A percentile compares a stretch with the other conserved stretches of the same genome.
Conservation (phyloP, 2,888 invertebrate species). For the Melanargia galathea region DNA sequence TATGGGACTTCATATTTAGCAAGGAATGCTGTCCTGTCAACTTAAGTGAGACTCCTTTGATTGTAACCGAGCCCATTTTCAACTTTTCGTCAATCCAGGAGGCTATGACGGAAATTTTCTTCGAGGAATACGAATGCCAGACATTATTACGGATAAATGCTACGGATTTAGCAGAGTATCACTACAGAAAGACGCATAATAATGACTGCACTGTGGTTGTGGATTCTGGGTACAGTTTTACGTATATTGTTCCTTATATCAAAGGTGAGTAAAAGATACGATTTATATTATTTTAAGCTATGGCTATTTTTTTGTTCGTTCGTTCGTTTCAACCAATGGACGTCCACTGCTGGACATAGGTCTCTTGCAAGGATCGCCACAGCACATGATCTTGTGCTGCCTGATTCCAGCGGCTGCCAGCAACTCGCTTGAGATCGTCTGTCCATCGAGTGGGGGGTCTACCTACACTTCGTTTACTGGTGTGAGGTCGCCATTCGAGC, state of each 20-base stretch:
- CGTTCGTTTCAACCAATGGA: too few species aligned
- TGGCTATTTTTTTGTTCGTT: too few species aligned
- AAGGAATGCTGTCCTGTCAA: constrained; percentile 91
- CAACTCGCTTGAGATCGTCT: too few species aligned
- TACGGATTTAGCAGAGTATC: constrained; percentile 89
- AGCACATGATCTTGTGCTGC: too few species aligned
- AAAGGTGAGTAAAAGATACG: constrained; percentile 73
- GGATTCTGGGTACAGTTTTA: constrained; percentile 97
- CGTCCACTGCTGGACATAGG: too few species aligned
- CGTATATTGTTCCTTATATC: constrained; percentile 96
- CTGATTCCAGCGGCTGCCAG: too few species aligned
- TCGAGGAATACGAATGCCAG: constrained; percentile 97
- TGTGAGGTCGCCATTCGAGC: too few species aligned
- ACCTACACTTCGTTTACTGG: too few species aligned
- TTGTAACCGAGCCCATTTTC: constrained; percentile 96
- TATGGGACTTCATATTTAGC: constrained; percentile 98
- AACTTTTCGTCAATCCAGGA: constrained; percentile 97
- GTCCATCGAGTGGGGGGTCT: too few species aligned
- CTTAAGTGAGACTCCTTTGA: constrained; percentile 88
- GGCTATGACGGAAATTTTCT: constrained; percentile 96
- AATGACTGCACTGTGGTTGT: constrained; percentile 90
- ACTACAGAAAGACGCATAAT: constrained; percentile 80
- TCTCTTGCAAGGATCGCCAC: too few species aligned
- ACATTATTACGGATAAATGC: constrained; percentile 90
- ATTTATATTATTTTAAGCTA: too few species aligned